Conservation (phyloP, 2,113 vertebrate genomes). For the Oreochromis spilurus region DNA sequence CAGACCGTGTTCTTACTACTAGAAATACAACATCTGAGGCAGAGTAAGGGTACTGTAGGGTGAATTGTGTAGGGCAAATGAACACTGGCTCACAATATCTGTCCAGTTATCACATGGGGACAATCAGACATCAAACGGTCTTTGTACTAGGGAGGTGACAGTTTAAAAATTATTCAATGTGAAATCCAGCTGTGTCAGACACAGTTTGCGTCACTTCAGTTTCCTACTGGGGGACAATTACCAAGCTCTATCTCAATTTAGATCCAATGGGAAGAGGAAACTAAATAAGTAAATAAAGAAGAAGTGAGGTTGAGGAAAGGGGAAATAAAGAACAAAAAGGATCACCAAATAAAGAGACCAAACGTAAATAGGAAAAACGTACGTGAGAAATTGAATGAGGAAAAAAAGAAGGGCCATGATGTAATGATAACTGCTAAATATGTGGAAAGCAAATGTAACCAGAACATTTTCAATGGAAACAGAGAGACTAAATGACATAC, state of each 20-base stretch:
- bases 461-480: neutral
- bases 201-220: constrained; percentile 9
- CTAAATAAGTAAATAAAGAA: neutral
- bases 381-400: neutral
- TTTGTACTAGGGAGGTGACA: neutral
- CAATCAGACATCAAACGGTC: neutral
- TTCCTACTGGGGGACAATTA: neutral
- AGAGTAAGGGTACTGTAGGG: neutral
- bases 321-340: neutral
- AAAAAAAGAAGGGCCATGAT: neutral
- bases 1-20: neutral
- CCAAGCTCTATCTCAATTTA: neutral
- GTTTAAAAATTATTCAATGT: neutral
- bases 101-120: neutral
- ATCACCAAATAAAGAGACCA: neutral
- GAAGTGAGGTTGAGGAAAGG: neutral
- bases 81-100: neutral
- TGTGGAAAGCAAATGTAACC: neutral
- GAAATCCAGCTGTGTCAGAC: neutral
- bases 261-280: constrained; percentile 29
- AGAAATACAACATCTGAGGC: neutral
- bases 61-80: neutral
- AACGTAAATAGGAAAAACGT: neutral
- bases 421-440: neutral
- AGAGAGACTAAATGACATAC: neutral